Evolutionary conservation across 1,140 invertebrate genomes (phyloP).

Genomic region (Dendroctonus valens): DNA sequence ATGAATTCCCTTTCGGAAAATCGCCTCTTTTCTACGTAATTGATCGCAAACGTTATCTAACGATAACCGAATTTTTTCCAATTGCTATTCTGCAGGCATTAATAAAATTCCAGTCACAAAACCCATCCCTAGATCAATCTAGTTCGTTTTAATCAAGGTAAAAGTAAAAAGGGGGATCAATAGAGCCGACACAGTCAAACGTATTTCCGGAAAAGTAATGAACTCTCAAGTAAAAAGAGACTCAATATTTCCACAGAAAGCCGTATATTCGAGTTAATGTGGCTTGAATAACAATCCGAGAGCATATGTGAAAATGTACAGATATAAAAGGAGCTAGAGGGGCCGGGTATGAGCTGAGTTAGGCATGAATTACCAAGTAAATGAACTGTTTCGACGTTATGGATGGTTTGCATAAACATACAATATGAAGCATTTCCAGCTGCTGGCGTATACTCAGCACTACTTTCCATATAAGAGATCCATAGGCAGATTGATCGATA

Average conservation of each 20-base stretch:
- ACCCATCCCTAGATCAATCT: constrained; percentile 28
- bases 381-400: constrained; percentile 4
- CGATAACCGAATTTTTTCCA: neutral
- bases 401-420: too few relatives aligned
- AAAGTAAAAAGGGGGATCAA: constrained; percentile 29
- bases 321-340: constrained; percentile 22
- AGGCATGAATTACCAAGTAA: constrained; percentile 9
- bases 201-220: constrained; percentile 31
- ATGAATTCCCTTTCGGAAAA: too few relatives aligned
- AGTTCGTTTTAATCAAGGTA: constrained; percentile 28
- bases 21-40: neutral
- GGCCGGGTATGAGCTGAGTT: constrained; percentile 9
- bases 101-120: constrained; percentile 28
- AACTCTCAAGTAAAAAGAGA: constrained; percentile 28
- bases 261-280: constrained; percentile 26
- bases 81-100: constrained; percentile 10
- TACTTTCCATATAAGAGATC: too few relatives aligned
- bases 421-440: too few relatives aligned
- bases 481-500: too few relatives aligned
- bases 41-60: neutral
- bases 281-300: constrained; percentile 28
- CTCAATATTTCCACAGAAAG: constrained; percentile 17
- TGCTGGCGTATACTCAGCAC: too few relatives aligned
- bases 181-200: constrained; percentile 28
- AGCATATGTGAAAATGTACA: constrained; percentile 22